Evolutionary conservation across 2,113 vertebrate species (phyloP).

Genomic region (Rafetus swinhoei): DNA sequence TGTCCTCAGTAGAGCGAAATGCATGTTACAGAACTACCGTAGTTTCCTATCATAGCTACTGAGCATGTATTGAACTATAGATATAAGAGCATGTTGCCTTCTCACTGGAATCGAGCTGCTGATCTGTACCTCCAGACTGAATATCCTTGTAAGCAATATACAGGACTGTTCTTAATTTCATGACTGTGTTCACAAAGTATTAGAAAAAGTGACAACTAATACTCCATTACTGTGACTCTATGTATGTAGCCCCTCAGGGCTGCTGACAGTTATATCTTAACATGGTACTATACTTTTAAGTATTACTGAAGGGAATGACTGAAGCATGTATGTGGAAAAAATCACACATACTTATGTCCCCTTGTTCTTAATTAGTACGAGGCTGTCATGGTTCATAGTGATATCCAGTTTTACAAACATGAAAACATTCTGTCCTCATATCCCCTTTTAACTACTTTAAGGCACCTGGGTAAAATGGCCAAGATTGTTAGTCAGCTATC

Average conservation of each 20-base stretch:
- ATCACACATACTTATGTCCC: background rate
- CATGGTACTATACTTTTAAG: background rate
- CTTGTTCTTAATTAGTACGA: background rate
- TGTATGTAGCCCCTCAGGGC: background rate
- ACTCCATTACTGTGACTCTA: background rate
- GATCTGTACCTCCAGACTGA: background rate
- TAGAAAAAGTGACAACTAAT: background rate
- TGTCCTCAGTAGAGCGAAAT: fast-evolving
- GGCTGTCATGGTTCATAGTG: background rate
- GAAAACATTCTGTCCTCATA: background rate
- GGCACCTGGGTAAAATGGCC: background rate
- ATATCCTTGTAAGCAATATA: background rate
- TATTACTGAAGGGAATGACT: fast-evolving
- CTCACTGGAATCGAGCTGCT: background rate
- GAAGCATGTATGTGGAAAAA: background rate
- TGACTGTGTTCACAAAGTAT: background rate
- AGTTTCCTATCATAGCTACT: fast-evolving
- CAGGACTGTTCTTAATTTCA: background rate
- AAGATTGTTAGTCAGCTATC: background rate
- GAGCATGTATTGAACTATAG: background rate
- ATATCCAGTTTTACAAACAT: background rate
- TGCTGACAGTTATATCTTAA: background rate
- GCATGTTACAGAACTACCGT: background rate
- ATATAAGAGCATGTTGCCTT: background rate
- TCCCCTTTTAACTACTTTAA: background rate